These are phyloP conservation scores for Drosophila fulvimacula DNA, from an alignment of 2,888 invertebrate genomes.

Conservation along the genomic window DNA sequence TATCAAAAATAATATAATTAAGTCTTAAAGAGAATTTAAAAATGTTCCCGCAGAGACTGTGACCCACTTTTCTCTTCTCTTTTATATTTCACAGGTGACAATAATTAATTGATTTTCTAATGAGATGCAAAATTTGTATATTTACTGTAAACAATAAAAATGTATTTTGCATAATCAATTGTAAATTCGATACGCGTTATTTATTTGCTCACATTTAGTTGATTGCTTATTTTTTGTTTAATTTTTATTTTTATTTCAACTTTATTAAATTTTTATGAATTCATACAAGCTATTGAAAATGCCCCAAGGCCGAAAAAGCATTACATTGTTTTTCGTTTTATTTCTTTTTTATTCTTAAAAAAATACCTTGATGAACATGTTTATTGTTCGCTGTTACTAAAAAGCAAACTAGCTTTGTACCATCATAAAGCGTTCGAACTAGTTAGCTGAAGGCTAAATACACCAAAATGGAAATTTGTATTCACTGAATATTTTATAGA, in stretches of 20 bases:
- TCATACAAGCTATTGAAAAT: slow-evolving; percentile 21
- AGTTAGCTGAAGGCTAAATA: neutral
- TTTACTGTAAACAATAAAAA: neutral
- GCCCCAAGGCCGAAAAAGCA: neutral
- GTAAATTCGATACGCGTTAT: neutral
- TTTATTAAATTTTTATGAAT: neutral
- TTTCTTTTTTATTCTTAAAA: too few species aligned
- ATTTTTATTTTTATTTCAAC: neutral
- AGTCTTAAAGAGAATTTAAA: neutral
- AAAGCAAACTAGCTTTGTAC: neutral
- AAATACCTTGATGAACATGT: neutral
- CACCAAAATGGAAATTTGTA: neutral
- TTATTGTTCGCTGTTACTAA: neutral
- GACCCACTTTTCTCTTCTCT: neutral
- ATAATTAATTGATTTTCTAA: neutral
- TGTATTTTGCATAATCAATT: neutral
- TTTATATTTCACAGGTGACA: neutral
- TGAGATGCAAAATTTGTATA: neutral
- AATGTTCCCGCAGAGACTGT: too few species aligned
- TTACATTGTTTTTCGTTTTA: neutral
- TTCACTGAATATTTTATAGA: neutral
- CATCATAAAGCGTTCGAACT: too few species aligned
- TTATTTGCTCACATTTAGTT: slow-evolving; percentile 12
- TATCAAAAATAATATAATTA: too few species aligned
- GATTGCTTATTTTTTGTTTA: slow-evolving; percentile 11